These are phyloP conservation scores for Tenthredo amoena DNA, from an alignment of 2,888 invertebrate genomes.

Conservation along the genomic window DNA sequence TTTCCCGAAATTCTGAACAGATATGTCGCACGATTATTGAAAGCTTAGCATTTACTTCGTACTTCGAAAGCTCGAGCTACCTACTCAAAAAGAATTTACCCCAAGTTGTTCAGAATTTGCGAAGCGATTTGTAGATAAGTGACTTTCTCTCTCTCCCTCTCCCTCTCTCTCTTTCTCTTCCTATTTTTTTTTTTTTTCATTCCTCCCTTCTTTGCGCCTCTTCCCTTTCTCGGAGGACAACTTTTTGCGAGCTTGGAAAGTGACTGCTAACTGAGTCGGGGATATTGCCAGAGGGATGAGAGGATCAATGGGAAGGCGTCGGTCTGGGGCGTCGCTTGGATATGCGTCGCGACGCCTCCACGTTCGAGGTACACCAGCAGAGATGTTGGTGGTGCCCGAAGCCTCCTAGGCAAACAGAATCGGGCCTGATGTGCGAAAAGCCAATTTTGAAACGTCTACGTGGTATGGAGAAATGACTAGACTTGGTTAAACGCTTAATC, in stretches of 20 bases:
- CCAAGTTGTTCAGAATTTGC: slow-evolving; percentile 37
- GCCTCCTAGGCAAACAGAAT: slow-evolving; percentile 39
- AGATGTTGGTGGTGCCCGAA: not conserved
- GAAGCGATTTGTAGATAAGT: slow-evolving; percentile 31
- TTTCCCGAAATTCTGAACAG: not conserved
- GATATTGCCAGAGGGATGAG: slow-evolving; percentile 56
- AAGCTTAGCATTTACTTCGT: not conserved
- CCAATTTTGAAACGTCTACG: slow-evolving; percentile 30
- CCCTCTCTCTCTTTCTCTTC: not conserved
- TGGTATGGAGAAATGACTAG: not conserved
- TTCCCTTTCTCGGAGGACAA: not conserved
- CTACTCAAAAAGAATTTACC: slow-evolving; percentile 29
- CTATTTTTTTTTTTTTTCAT: slow-evolving; percentile 10
- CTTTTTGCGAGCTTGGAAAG: slow-evolving; percentile 43
- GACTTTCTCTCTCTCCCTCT: not conserved
- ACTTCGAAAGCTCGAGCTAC: not conserved
- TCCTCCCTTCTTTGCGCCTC: not conserved
- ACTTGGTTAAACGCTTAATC: not conserved
- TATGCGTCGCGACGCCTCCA: slow-evolving; percentile 65
- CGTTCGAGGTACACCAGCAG: slow-evolving; percentile 22
- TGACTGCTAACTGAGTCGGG: slow-evolving; percentile 48
- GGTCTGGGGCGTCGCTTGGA: slow-evolving; percentile 68
- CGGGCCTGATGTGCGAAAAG: slow-evolving; percentile 19
- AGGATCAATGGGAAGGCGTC: slow-evolving; percentile 73
- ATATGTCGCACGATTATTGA: not conserved